Evolutionary conservation across 2,113 vertebrate genomes (phyloP), one percentile per base, ranked within the genome.

Genomic region (Alces alces): DNA sequence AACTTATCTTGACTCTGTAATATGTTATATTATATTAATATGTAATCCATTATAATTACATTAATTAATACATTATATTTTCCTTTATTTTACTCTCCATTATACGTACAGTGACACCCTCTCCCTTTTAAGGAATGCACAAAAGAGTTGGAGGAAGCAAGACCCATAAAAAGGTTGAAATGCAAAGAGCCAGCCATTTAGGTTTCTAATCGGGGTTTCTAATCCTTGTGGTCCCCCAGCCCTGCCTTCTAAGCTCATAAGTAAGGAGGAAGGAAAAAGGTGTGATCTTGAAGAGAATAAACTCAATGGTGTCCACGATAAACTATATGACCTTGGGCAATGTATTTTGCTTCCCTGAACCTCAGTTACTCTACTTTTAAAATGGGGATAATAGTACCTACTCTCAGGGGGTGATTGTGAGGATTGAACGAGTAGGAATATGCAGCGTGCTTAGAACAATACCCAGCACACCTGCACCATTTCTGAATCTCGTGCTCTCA

Each of bases 401-500:
- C 52, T 2, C 78, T 60, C 7, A 0, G 39, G 84, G 60, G 39
- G 10, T n/a, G 27, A 45, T 6, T 21, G 8, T 54, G 43, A 78
- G 21, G 55, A 33, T n/a, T 28, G n/a, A 57, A 13, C 1, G 21
- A 52, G 15, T 73, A n/a, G 50, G 83, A 47, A 9, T 8, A 6
- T 2, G 16, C 25, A 1, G 17, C 0, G 1, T 11, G 19, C 58
- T 78, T 16, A 84, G 89, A 33, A 45, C 13, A 28, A 5, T 1
- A 4, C 5, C 19, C 0, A 30, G 21, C 17, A 14, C 58, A 45
- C 4, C 2, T 0, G 1, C 2, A 1, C 39, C 21, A 1, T 60
- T 6, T 60, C 0, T 30, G 23, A 1, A 10, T 17, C 19, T 13
- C 17, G 5, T 50, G 21, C 27, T 27, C 9, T 43, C 84, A 43